phyloP scores from a whole-genome alignment of 2,797 vertebrate species.

The Pyrocephalus nanus region DNA sequence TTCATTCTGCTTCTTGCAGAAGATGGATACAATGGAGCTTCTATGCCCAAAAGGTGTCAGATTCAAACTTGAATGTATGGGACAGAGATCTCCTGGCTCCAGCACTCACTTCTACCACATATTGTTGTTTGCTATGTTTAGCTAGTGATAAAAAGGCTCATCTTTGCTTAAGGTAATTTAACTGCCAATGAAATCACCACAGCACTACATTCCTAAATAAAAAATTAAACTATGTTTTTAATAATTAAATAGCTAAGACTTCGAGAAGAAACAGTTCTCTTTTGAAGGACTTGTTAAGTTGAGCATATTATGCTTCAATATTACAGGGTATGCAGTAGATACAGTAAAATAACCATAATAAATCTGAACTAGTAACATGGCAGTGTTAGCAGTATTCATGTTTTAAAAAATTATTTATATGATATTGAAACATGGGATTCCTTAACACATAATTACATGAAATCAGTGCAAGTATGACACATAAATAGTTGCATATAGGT shows the following conservation, averaged over 20 bases:
- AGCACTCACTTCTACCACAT: background rate
- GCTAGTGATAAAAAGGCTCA: background rate
- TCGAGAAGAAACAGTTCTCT: background rate
- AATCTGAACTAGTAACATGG: background rate
- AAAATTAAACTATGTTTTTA: background rate
- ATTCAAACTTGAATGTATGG: background rate
- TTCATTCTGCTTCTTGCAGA: background rate
- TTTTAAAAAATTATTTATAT: background rate
- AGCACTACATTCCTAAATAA: background rate
- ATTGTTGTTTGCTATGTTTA: background rate
- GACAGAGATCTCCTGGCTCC: background rate
- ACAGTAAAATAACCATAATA: background rate
- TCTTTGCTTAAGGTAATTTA: background rate
- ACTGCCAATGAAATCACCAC: background rate
- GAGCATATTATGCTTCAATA: background rate
- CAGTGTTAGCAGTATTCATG: background rate
- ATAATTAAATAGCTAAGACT: background rate
- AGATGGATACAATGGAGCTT: background rate
- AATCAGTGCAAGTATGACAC: background rate
- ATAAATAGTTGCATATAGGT: background rate
- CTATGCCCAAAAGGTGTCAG: background rate
- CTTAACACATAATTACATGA: background rate
- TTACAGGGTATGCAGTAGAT: background rate
- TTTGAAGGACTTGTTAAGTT: background rate
- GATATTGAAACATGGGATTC: background rate